Evolutionary conservation across 2,797 vertebrate species (phyloP).

Genomic region (Anas acuta): DNA sequence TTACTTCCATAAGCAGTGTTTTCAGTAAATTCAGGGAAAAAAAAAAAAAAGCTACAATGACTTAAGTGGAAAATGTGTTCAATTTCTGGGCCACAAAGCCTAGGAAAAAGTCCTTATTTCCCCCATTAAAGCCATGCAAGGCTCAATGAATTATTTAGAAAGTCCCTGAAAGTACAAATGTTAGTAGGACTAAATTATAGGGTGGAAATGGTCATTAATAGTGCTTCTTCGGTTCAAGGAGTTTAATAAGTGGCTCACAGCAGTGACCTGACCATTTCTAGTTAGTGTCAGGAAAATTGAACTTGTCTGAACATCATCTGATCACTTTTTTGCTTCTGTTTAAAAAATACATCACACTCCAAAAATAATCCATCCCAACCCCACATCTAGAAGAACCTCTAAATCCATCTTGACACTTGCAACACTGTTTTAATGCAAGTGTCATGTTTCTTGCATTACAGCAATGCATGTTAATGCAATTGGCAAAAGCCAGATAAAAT

Average conservation of each 20-base stretch:
- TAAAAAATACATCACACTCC: not conserved
- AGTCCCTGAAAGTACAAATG: not conserved
- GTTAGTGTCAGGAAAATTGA: not conserved
- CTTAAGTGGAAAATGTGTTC: not conserved
- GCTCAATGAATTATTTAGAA: not conserved
- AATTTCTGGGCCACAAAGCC: not conserved
- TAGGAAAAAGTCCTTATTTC: not conserved
- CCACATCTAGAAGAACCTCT: not conserved
- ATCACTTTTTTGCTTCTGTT: not conserved
- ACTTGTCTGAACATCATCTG: not conserved
- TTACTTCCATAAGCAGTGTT: not conserved
- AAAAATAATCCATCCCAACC: not conserved
- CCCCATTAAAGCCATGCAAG: not conserved
- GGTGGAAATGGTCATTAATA: not conserved
- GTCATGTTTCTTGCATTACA: not conserved
- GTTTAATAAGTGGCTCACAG: not conserved
- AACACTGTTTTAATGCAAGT: not conserved
- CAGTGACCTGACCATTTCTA: not conserved
- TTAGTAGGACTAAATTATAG: not conserved
- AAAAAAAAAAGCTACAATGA: not conserved
- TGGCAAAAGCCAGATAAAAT: not conserved
- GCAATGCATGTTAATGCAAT: fast-evolving
- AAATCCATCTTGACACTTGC: not conserved
- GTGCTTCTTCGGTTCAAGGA: not conserved
- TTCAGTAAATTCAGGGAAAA: not conserved